Conservation (phyloP, 2,888 invertebrate species). For the Cyaniris semiargus region DNA sequence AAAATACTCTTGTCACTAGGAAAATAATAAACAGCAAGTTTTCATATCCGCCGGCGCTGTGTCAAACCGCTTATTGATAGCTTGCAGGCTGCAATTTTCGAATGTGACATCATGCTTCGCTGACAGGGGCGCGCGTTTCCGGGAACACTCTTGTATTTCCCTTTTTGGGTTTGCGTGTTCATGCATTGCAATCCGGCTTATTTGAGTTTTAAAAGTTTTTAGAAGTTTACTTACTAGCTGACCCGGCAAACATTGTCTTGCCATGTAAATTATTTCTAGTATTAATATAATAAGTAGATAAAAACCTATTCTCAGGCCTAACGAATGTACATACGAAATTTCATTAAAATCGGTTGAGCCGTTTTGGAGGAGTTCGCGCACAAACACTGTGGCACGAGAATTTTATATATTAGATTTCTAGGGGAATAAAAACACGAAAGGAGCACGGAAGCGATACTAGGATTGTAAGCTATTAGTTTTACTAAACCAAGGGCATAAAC, state of each 20-base stretch:
- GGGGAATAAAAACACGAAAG: background rate
- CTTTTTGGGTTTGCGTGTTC: background rate
- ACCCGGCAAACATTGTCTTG: too few species aligned
- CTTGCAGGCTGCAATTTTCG: slow-evolving; percentile 30
- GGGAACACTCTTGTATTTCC: slow-evolving; percentile 30
- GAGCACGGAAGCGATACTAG: background rate
- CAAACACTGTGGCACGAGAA: too few species aligned
- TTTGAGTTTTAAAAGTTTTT: background rate
- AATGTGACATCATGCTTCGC: slow-evolving; percentile 38
- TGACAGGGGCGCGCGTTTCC: slow-evolving; percentile 39
- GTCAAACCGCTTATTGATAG: slow-evolving; percentile 27
- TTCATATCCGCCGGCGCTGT: slow-evolving; percentile 2
- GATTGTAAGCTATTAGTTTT: too few species aligned
- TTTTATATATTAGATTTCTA: too few species aligned
- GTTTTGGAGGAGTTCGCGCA: too few species aligned
- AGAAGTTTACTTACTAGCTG: too few species aligned
- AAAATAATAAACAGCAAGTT: background rate
- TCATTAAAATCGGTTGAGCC: too few species aligned
- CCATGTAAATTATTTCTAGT: too few species aligned
- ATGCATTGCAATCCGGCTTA: background rate
- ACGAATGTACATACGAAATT: too few species aligned
- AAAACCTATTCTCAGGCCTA: too few species aligned
- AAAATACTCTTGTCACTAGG: slow-evolving; percentile 10
- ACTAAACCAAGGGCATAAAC: too few species aligned
- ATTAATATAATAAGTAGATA: too few species aligned